Base-by-base conservation (phyloP, 2,888 invertebrate species). In the Idaea dimidiata region DNA sequence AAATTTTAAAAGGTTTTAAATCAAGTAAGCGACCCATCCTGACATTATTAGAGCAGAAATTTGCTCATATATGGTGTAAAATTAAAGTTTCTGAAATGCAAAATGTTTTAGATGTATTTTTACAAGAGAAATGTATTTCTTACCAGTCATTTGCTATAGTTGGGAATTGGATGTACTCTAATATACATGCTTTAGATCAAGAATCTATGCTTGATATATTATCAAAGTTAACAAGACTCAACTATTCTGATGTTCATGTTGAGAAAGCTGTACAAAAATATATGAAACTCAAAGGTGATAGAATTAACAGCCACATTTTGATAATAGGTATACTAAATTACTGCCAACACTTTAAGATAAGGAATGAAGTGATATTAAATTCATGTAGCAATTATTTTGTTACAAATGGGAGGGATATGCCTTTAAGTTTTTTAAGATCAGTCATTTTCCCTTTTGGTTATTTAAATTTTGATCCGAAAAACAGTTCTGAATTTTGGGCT, bases 261-360 rank as follows among this genome's bases (percentile, higher is more conserved):
- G 93, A 94, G 72, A 91, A 86, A 70, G 93, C 94, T 32, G 77
- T 96, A 33, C 94, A 94, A 77, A 93, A 94, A 69, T 95, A 94
- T 75, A 85, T 95, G 68, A 94, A 91, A 76, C 84, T 92, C 0
- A 94, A 93, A 80, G 88, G 89, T 6, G 63, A 80, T 0, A 87
- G 84, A 74, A 88, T 93, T 24, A 80, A 87, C 58, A 88, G 91
- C 58, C 88, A 94, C 63, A 86, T 93, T n/a, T 81, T 96, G n/a
- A 83, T 95, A 55, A 90, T 94, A 0, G 87, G 93, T 6, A 89
- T 95, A 57, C 89, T 95, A 76, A 94, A 94, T 72, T 95, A 94
- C 75, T 95, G 94, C 73, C 87, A 91, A 75, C 89, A 93, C 63
- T 93, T 95, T 73, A 91, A 94, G 62, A 83, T 95, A 60, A 84